A percentile compares a stretch with the other conserved stretches of the same genome.
phyloP scores from a whole-genome alignment of 2,797 vertebrate species.

The Neomorphus geoffroyi region DNA sequence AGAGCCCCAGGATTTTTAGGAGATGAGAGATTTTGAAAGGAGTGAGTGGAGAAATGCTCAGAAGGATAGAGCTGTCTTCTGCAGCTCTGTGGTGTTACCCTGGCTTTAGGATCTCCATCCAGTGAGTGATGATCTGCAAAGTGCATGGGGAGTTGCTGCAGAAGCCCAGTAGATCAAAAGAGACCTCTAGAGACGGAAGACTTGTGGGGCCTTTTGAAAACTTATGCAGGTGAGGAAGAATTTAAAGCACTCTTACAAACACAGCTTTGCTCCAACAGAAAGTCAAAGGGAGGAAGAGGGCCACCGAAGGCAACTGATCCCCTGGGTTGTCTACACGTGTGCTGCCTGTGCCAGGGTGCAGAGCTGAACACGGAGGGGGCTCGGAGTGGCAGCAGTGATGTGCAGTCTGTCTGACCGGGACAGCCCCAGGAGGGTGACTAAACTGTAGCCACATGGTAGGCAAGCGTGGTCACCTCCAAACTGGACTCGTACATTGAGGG shows the following conservation, averaged over 20 bases:
- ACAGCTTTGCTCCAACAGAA: neutral
- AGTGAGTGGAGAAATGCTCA: neutral
- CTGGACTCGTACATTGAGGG: fast-evolving
- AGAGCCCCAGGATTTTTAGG: neutral
- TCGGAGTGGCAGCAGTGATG: fast-evolving
- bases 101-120: neutral
- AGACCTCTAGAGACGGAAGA: neutral
- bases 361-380: neutral
- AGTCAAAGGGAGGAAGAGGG: neutral
- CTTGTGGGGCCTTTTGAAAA: neutral
- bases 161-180: neutral
- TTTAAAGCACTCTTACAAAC: neutral
- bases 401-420: neutral
- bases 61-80: neutral
- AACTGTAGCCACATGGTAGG: fast-evolving
- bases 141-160: fast-evolving
- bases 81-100: neutral
- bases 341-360: fast-evolving
- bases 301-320: neutral
- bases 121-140: fast-evolving
- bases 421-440: fast-evolving
- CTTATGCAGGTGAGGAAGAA: fast-evolving
- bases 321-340: fast-evolving
- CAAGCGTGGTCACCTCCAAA: fast-evolving
- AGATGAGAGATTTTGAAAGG: slow-evolving; percentile 24